Evolutionary conservation across 1,140 invertebrate species (phyloP).

Genomic region (Dendrolimus kikuchii): DNA sequence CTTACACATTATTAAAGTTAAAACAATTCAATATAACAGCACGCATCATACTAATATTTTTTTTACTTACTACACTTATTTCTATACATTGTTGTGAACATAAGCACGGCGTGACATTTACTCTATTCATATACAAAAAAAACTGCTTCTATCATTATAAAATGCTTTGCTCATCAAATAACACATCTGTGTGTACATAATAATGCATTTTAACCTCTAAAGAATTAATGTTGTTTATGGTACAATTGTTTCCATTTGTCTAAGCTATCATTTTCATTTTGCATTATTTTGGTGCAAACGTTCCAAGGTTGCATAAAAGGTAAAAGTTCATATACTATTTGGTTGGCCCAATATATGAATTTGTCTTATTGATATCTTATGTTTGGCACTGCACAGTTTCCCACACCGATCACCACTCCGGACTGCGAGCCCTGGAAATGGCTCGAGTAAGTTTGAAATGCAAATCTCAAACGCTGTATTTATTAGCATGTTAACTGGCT

Average conservation of each 20-base stretch:
- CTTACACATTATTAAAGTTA: too few species aligned
- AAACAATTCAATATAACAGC: too few species aligned
- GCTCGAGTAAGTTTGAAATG: conserved; percentile 80
- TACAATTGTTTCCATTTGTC: neutral
- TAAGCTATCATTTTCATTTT: neutral
- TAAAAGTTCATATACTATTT: neutral
- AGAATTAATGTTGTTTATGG: neutral
- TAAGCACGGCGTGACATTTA: too few species aligned
- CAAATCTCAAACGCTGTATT: conserved; percentile 7
- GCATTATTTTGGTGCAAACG: too few species aligned
- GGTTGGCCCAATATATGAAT: conserved; percentile 10
- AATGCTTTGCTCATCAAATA: too few species aligned
- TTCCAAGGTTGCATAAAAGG: neutral
- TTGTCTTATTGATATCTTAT: conserved; percentile 33
- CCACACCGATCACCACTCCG: conserved; percentile 86
- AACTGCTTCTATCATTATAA: too few species aligned
- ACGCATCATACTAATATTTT: too few species aligned
- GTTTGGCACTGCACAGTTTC: conserved; percentile 75
- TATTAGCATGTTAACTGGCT: neutral
- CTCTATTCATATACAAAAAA: too few species aligned
- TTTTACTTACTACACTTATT: too few species aligned
- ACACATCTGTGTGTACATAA: too few species aligned
- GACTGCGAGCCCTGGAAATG: conserved; percentile 90
- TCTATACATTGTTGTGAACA: too few species aligned
- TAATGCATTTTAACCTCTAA: neutral